Conservation (phyloP, 1,140 invertebrate species). For the Drosophila sechellia region DNA sequence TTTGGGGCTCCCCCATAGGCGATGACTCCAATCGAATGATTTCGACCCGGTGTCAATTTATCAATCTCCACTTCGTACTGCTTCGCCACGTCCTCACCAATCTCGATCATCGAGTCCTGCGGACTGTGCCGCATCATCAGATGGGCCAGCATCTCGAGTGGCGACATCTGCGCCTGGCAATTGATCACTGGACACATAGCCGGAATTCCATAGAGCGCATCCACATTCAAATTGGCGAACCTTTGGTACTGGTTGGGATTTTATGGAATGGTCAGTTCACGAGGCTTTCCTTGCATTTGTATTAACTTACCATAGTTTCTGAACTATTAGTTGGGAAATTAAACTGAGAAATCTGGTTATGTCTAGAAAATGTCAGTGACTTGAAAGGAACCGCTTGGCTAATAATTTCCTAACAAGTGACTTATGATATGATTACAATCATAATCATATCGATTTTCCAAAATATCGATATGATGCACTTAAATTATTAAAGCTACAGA, state of each 20-base stretch:
- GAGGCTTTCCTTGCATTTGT: neutral
- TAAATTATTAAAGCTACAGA: no score
- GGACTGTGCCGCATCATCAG: slow-evolving; percentile 2
- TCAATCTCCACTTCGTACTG: slow-evolving; percentile 1
- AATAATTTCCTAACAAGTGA: neutral
- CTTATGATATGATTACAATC: neutral
- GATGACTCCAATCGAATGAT: slow-evolving; percentile 1
- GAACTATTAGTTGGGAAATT: neutral
- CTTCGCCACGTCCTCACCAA: neutral
- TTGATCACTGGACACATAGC: neutral
- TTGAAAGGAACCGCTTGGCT: neutral
- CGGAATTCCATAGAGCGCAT: slow-evolving; percentile 2
- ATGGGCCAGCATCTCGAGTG: slow-evolving; percentile 9
- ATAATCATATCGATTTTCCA: no score
- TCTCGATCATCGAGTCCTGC: slow-evolving; percentile 9
- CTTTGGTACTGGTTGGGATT: neutral
- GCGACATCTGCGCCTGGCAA: slow-evolving; percentile 3
- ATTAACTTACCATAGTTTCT: neutral
- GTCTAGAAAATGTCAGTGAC: neutral
- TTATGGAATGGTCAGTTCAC: no score
- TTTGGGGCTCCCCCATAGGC: slow-evolving; percentile 1
- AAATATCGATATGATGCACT: no score
- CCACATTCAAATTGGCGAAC: slow-evolving; percentile 2
- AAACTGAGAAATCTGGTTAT: no score
- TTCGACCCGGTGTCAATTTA: slow-evolving; percentile 1